These are phyloP conservation scores for Motacilla alba DNA, from an alignment of 2,113 vertebrate genomes.

Conservation along the genomic window DNA sequence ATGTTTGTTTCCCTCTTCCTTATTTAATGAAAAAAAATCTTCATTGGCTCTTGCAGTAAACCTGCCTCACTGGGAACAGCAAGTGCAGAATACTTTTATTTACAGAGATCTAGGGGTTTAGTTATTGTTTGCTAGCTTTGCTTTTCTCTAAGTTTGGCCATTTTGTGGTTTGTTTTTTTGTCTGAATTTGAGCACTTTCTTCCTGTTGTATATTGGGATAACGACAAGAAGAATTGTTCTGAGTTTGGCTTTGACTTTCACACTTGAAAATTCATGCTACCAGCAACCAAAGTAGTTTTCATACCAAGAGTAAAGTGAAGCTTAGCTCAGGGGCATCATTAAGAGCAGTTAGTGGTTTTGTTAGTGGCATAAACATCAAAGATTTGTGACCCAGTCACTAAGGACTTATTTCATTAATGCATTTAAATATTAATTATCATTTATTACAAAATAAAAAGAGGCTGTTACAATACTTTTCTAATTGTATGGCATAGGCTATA, in stretches of 20 bases:
- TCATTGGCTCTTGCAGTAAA: not conserved
- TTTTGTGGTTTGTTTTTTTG: not conserved
- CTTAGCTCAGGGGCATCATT: constrained; percentile 11
- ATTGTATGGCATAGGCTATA: not conserved
- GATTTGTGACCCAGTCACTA: constrained; percentile 1
- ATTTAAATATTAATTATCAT: constrained; percentile 57
- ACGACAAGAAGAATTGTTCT: not conserved
- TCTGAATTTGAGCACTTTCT: not conserved
- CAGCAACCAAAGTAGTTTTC: not conserved
- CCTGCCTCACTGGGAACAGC: not conserved
- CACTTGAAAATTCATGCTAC: not conserved
- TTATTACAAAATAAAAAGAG: constrained; percentile 32
- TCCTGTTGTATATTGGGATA: not conserved
- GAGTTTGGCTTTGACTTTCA: not conserved
- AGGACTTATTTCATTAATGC: constrained; percentile 18
- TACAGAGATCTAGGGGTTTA: not conserved
- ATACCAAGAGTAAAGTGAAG: constrained; percentile 5
- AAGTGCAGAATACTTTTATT: not conserved
- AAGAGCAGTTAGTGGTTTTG: constrained; percentile 22
- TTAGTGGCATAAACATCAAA: constrained; percentile 6
- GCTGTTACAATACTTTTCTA: not conserved
- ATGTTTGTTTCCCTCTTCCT: not conserved
- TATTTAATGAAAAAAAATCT: not conserved
- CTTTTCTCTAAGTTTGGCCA: not conserved
- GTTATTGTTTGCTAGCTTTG: not conserved